Evolutionary conservation across 2,888 invertebrate genomes (phyloP), one percentile per base, ranked within the genome.

Genomic region (Drosophila atripex): DNA sequence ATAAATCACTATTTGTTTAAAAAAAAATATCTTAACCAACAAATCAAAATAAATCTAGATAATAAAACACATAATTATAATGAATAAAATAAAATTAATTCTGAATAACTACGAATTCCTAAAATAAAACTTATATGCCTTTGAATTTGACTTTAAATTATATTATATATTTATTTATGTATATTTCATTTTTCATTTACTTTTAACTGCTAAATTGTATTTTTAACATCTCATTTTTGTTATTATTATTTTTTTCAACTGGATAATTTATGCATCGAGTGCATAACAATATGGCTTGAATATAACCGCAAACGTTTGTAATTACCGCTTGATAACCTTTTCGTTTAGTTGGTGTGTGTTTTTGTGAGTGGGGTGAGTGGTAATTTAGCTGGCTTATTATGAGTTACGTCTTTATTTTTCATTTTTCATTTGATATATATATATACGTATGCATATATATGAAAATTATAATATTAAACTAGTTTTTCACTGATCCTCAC

Each of bases 1-100:
- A 94, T 88, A 94, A 93, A 90, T 97, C 97, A 0, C 90, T 98
- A 60, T 97, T 98, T 92, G 96, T 86, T 30, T 85, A 83, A 12
- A 12, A 21, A 43, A 43, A 43, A 43, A 21, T 43, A 18, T 5
- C 21, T 21, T 12, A 21, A 43, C 12, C 1, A 11, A 21, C 21
- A 1, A 16, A 28, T 14, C 5, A 30, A 6, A 7, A 16, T 14
- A 47, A 28, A 14, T 6, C 7, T 11, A 12, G 4, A n/a, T 16
- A 50, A 11, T 11, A 9, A 49, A 30, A 18, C 11, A n/a, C 11
- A 14, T 16, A 9, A 28, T 14, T 23, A 3, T 23, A 25, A 47
- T 49, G 12, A 32, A 32, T 35, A 35, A 35, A 35, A n/a, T 35
- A 35, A 28, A 9, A 28, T 8, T 1, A 28, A 9, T 1, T 7